Conservation (phyloP, 2,888 invertebrate genomes). For the Falcaria lacertinaria region DNA sequence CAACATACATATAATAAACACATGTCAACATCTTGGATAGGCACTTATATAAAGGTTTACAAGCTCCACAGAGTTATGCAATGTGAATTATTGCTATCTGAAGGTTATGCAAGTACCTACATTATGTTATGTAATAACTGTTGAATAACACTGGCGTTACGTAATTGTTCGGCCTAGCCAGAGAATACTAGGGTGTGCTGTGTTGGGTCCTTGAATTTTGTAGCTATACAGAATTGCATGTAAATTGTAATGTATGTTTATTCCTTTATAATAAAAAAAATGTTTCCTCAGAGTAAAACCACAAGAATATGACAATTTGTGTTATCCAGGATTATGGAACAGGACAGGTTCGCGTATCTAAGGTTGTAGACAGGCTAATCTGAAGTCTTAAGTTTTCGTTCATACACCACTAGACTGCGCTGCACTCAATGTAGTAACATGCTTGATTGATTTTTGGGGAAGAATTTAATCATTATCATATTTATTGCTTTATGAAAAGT, state of each 20-base stretch:
- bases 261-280: too few relatives aligned
- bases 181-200: background rate
- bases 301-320: too few relatives aligned
- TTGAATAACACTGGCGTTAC: background rate
- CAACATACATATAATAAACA: slow-evolving; percentile 4
- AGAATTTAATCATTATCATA: too few relatives aligned
- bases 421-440: background rate
- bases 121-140: background rate
- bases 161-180: background rate
- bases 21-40: slow-evolving; percentile 5
- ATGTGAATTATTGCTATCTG: slow-evolving; percentile 3
- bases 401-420: background rate
- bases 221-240: background rate
- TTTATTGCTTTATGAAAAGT: too few relatives aligned
- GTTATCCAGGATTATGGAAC: too few relatives aligned
- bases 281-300: too few relatives aligned
- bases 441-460: too few relatives aligned
- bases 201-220: background rate
- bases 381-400: background rate
- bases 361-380: background rate
- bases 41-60: background rate
- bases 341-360: too few relatives aligned
- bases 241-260: background rate
- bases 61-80: background rate
- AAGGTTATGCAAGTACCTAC: background rate